Evolutionary conservation across 1,140 invertebrate genomes (phyloP), one percentile per base, ranked within the genome.

Genomic region (Asobara japonica): DNA sequence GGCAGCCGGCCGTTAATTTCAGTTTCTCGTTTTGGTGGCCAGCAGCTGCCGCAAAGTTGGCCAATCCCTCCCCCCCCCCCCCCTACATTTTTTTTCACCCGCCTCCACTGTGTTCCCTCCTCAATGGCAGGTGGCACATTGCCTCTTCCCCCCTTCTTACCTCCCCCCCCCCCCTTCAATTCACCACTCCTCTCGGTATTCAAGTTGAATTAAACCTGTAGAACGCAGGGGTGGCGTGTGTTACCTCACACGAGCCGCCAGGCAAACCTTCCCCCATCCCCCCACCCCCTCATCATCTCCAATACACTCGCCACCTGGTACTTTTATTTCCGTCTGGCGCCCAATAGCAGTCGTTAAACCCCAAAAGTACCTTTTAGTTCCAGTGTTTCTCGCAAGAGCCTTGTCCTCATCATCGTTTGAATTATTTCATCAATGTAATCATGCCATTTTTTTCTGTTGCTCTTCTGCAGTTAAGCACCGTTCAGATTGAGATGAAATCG

Each of bases 401-500:
- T 5, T 45, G 41, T 13, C 41, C 41, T 16, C 41, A 16, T 45
- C 11, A 16, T 16, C 13, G 41, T 45, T 13, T 3, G 16, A 62
- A 62, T 62, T 5, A 62, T n/a, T 62, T 62, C 29, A 31, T 68
- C 68, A 36, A 71, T 22, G 36, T 30, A 45, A 41, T 45, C 11
- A 0, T 60, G 45, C 65, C 45, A 31, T 71, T 48, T 62, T 69
- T 73, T 61, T 72, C 48, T 73, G n/a, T n/a, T n/a, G n/a, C n/a
- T n/a, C n/a, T 67, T 45, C 83, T 85, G 4, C 81, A 90, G 83
- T 83, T 90, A 78, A 86, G 88, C 8, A 87, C 89, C 18, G 77
- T 89, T 0, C 89, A 90, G 74, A 88, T 90, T 16, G 88, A 89
- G 18, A 77, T 90, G 36, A 88, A 89, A 33, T 88, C 84, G 61